A percentile compares a stretch with the other conserved stretches of the same genome.
These are phyloP conservation scores for Galagoides demidoff DNA, from an alignment of 2,797 vertebrate genomes.

Conservation along the genomic window DNA sequence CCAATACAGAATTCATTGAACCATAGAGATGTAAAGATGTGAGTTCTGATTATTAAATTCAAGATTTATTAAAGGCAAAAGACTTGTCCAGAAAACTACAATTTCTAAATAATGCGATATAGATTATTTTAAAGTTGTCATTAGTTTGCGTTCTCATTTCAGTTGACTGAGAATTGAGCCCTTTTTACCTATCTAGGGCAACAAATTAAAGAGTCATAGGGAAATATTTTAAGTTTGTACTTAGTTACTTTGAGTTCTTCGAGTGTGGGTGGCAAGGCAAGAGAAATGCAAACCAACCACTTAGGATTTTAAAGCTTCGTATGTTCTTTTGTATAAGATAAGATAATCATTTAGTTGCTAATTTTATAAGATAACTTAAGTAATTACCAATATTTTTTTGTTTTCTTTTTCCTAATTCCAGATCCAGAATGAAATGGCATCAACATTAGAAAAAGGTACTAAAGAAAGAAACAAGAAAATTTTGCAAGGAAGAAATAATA, in stretches of 20 bases:
- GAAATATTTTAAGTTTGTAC: constrained; percentile 49
- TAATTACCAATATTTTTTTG: constrained; percentile 74
- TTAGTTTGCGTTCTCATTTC: constrained; percentile 64
- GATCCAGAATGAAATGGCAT: constrained; percentile 83
- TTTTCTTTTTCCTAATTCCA: constrained; percentile 83
- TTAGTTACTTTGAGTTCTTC: constrained; percentile 43
- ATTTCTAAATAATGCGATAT: constrained; percentile 36
- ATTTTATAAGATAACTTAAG: constrained; percentile 55
- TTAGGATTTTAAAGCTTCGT: constrained; percentile 64
- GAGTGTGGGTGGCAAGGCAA: constrained; percentile 38
- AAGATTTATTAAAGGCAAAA: constrained; percentile 35
- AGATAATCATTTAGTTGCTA: constrained; percentile 59
- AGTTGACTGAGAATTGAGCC: constrained; percentile 59
- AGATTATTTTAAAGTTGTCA: constrained; percentile 55
- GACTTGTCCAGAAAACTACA: constrained; percentile 56
- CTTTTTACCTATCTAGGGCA: constrained; percentile 31
- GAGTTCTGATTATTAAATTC: constrained; percentile 50
- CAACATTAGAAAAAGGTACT: constrained; percentile 66
- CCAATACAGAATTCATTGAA: constrained; percentile 51
- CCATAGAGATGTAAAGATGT: constrained; percentile 23
- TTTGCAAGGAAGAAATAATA: constrained; percentile 68
- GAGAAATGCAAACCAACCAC: constrained; percentile 3
- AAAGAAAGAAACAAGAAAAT: constrained; percentile 72
- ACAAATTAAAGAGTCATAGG: constrained; percentile 48
- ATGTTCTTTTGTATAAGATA: constrained; percentile 39